Evolutionary conservation across 2,113 vertebrate genomes (phyloP).

Genomic region (Spea multiplicata): DNA sequence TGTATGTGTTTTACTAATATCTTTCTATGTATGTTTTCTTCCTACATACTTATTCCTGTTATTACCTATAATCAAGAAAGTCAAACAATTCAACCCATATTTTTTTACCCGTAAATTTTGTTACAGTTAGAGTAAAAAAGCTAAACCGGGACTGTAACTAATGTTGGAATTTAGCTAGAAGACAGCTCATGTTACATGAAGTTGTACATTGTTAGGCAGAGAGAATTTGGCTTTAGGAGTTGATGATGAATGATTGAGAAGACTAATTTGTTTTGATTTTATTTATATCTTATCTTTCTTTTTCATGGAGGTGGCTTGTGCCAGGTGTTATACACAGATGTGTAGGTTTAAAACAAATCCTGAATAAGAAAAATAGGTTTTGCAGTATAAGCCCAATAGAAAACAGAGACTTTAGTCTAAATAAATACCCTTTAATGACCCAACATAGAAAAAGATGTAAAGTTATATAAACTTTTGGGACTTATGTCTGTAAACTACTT

Average conservation of each 20-base stretch:
- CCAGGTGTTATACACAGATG: constrained; percentile 71
- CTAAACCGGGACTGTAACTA: constrained; percentile 85
- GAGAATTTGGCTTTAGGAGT: constrained; percentile 78
- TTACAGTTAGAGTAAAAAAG: constrained; percentile 61
- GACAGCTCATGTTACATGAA: constrained; percentile 93
- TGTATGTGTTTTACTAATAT: too few species aligned
- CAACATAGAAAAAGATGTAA: too few species aligned
- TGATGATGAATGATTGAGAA: constrained; percentile 86
- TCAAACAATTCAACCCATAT: constrained; percentile 50
- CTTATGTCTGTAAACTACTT: too few species aligned
- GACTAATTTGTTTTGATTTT: constrained; percentile 62
- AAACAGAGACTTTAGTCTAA: too few species aligned
- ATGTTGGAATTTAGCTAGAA: constrained; percentile 99
- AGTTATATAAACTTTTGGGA: too few species aligned
- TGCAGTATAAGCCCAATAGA: too few species aligned
- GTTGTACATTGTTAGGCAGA: constrained; percentile 77
- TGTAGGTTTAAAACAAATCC: constrained; percentile 71
- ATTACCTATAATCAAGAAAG: constrained; percentile 50
- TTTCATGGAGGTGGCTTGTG: constrained; percentile 70
- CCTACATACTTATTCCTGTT: constrained; percentile 42
- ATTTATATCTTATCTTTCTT: constrained; percentile 70
- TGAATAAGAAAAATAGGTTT: not conserved
- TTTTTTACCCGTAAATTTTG: constrained; percentile 52
- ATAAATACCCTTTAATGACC: too few species aligned
- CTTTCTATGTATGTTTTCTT: constrained; percentile 7